These are phyloP conservation scores for Drusus annulatus DNA, from an alignment of 1,140 invertebrate genomes.

Conservation along the genomic window DNA sequence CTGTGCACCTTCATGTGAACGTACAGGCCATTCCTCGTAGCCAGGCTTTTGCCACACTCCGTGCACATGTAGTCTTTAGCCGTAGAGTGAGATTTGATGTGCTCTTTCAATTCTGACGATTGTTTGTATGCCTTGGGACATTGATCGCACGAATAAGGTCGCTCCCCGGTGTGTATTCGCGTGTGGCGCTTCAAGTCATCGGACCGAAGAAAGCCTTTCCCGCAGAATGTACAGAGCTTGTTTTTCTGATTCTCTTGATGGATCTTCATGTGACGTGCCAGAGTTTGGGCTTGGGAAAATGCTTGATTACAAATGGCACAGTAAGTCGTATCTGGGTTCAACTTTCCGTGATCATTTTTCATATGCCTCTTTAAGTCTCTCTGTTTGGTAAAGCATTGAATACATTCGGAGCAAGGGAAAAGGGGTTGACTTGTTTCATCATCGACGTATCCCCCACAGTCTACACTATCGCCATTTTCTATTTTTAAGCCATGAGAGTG, in stretches of 20 bases:
- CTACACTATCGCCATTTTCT: conserved; percentile 36
- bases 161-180: conserved; percentile 75
- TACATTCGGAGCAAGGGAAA: conserved; percentile 47
- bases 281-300: conserved; percentile 63
- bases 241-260: conserved; percentile 58
- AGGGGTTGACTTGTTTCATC: conserved; percentile 41
- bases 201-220: conserved; percentile 58
- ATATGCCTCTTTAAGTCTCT: conserved; percentile 48
- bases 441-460: conserved; percentile 18
- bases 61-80: conserved; percentile 76
- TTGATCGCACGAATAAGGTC: conserved; percentile 71
- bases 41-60: conserved; percentile 72
- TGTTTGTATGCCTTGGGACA: conserved; percentile 66
- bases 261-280: conserved; percentile 65
- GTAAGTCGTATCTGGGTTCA: neutral
- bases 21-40: conserved; percentile 57
- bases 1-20: conserved; percentile 57
- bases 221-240: conserved; percentile 58
- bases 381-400: conserved; percentile 28
- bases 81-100: conserved; percentile 74
- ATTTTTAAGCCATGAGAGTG: neutral
- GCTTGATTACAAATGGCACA: conserved; percentile 61
- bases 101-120: conserved; percentile 70
- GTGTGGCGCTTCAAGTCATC: conserved; percentile 66
- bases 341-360: conserved; percentile 32